These are phyloP conservation scores for Physocephala rufipes DNA, from an alignment of 2,888 invertebrate genomes.

Conservation along the genomic window DNA sequence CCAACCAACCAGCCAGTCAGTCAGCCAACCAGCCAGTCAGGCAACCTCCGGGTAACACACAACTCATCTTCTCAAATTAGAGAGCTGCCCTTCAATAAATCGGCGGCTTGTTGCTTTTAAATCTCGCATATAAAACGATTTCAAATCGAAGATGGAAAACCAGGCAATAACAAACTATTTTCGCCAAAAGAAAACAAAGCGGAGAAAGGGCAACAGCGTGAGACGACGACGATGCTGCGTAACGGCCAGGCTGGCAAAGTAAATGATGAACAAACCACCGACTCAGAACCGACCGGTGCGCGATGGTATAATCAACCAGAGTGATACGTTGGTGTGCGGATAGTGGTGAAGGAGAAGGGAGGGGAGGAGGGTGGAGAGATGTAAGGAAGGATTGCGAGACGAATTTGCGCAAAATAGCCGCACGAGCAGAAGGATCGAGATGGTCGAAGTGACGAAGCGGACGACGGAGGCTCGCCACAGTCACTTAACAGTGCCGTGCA, in stretches of 20 bases:
- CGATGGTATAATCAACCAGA: no score
- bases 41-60: conserved; percentile 57
- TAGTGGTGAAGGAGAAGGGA: not conserved
- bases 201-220: not conserved
- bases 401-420: conserved; percentile 5
- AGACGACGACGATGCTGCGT: not conserved
- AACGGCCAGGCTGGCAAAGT: conserved; percentile 12
- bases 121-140: conserved; percentile 56
- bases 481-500: not conserved
- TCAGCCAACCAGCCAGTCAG: conserved; percentile 31
- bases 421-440: not conserved
- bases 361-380: not conserved
- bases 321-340: no score
- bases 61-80: conserved; percentile 62
- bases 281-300: no score
- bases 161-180: conserved; percentile 21
- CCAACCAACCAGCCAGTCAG: conserved; percentile 23
- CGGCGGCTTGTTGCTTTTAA: conserved; percentile 60
- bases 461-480: not conserved
- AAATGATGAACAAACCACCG: not conserved
- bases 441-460: not conserved
- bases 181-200: no score
- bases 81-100: conserved; percentile 61
- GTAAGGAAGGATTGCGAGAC: no score
- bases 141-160: conserved; percentile 39